Base-by-base conservation (phyloP, 2,888 invertebrate genomes). In the Scaptomyza tumidula region DNA sequence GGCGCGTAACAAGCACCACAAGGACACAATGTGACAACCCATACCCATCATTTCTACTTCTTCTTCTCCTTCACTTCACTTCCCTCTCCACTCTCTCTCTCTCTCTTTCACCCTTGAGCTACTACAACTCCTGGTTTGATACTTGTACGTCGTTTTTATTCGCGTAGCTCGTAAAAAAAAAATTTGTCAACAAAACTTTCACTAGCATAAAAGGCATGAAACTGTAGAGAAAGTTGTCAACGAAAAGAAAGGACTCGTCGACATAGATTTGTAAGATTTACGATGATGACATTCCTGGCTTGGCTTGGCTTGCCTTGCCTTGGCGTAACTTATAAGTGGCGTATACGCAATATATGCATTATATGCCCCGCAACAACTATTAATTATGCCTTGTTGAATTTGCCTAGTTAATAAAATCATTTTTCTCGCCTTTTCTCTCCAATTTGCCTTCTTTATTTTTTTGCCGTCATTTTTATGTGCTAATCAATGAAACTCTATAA, bases 101-200 rank as follows among this genome's bases (percentile, higher is more conserved):
- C 19, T 19, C 19, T 19, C 19, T 19, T 2, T 19, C 19, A 19
- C 19, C 19, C 19, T 19, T 19, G 19, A 19, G 19, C 19, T 19
- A 19, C 2, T 19, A 19, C 41, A 13, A n/a, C 35, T 43, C n/a
- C 33, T n/a, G 37, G 41, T 67, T 75, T 59, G 68, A 71, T 71
- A 48, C 59, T 50, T 39, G 0, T 14, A 0, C 14, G 31, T 10
- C 16, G 13, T 39, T 62, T 58, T 50, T 68, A 14, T 45, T 48
- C 63, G 71, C 57, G 68, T 31, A 59, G 68, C 62, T 74, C 77
- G 77, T 77, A 75, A 75, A 75, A 75, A 75, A 75, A 24, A 81
- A 82, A 85, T 80, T 84, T 83, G 83, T 84, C 83, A 85, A 72
- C 75, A 57, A 61, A 41, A 75, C 60, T 72, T 75, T 71, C 16